Base-by-base conservation (phyloP, 2,888 invertebrate genomes). In the Drosophila mayaguana region DNA sequence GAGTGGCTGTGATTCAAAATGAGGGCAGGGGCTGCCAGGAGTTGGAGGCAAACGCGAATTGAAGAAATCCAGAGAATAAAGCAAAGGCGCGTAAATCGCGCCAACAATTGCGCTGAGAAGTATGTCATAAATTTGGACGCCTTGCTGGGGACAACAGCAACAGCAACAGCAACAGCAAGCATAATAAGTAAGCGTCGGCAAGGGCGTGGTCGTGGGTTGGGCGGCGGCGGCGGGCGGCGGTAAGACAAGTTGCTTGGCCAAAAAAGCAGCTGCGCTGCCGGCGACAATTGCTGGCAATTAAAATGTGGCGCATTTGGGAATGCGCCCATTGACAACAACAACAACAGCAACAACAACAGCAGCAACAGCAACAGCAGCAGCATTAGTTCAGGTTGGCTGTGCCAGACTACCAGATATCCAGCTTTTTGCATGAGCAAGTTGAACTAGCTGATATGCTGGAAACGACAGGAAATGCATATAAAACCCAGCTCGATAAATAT, bases 101-200 rank as follows among this genome's bases (percentile, higher is more conserved):
- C 73, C 81, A 90, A 81, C 89, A 90, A 87, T 90, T 84, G 88
- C 71, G 90, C 79, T 74, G 67, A 90, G 83, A 90, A 89, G 90
- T 90, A 87, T 89, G 88, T 90, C 89, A 88, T 90, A 88, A 90
- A 88, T 88, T 90, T 90, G 75, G 78, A 77, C 83, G 80, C 85
- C 28, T 75, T 75, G 71, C 60, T 48, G 63, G 71, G 72, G 59
- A 51, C 50, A 60, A 51, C 56, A 61, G 38, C 72, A 63, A 20
- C 25, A 55, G 9, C 32, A 48, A 18, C 43, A 40, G 20, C 20
- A 54, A 42, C 51, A 6, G 32, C n/a, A 50, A 66, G 65, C 51
- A 72, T 68, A 70, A 72, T 72, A 73, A 78, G 64, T 34, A 57
- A 69, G 63, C 36, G 42, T 25, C 9, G 9, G 32, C 32, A 32